Conservation (phyloP, 1,140 invertebrate species). For the Helicorthomorpha holstii region DNA sequence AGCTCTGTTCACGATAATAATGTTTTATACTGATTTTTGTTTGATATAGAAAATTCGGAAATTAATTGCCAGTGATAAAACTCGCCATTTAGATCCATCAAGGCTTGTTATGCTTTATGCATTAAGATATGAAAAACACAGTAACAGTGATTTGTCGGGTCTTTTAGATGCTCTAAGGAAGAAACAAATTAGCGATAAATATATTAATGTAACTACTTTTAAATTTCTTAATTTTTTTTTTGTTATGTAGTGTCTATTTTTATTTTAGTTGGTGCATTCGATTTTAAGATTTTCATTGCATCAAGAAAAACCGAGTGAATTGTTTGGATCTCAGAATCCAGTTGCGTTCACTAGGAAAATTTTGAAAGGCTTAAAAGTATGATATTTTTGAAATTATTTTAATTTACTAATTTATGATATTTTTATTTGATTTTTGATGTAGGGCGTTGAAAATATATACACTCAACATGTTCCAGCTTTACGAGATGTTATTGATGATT, state of each 20-base stretch:
- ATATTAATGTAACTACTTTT: constrained; percentile 19
- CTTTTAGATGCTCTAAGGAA: constrained; percentile 54
- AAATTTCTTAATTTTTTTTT: background rate
- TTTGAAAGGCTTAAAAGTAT: constrained; percentile 71
- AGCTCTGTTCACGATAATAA: background rate
- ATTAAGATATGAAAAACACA: constrained; percentile 75
- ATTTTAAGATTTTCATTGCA: constrained; percentile 64
- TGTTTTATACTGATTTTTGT: constrained; percentile 7
- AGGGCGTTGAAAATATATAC: constrained; percentile 93
- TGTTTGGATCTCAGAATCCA: constrained; percentile 57
- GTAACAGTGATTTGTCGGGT: constrained; percentile 60
- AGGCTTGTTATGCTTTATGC: constrained; percentile 86
- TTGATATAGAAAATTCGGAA: constrained; percentile 45
- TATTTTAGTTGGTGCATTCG: constrained; percentile 42
- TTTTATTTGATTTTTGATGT: constrained; percentile 22
- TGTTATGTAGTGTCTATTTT: constrained; percentile 1
- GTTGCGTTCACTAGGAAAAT: constrained; percentile 72
- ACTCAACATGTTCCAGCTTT: constrained; percentile 83
- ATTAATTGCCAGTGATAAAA: constrained; percentile 46
- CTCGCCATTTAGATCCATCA: constrained; percentile 60
- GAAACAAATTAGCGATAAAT: constrained; percentile 34
- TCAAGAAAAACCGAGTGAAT: constrained; percentile 55
- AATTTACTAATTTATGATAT: background rate
- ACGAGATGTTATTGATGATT: constrained; percentile 67
- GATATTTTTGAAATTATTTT: constrained; percentile 7